phyloP scores from a whole-genome alignment of 2,888 invertebrate species.

The Nomada hirtipes region DNA sequence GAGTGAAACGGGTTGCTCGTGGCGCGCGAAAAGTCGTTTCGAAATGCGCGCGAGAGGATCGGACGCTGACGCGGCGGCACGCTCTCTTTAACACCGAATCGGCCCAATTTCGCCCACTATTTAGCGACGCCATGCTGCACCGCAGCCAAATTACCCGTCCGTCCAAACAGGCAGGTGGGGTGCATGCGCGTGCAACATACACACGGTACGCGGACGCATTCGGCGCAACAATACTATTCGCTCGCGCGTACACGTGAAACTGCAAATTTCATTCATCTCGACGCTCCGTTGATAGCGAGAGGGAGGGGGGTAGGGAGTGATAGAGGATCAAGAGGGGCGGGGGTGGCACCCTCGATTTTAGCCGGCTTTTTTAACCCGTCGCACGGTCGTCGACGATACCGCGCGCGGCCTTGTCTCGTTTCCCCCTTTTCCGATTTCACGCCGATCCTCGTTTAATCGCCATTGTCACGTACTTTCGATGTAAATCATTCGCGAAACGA shows the following conservation, averaged over 20 bases:
- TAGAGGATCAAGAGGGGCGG: not conserved
- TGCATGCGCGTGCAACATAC: slow-evolving; percentile 39
- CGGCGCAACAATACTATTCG: slow-evolving; percentile 55
- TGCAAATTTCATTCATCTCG: slow-evolving; percentile 73
- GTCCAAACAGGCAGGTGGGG: slow-evolving; percentile 50
- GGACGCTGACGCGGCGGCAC: slow-evolving; percentile 16
- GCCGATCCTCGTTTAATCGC: slow-evolving; percentile 56
- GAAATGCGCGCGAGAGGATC: not conserved
- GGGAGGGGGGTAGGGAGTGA: not conserved
- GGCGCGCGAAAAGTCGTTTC: no score
- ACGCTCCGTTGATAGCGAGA: not conserved
- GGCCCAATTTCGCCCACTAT: slow-evolving; percentile 78
- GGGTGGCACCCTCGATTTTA: slow-evolving; percentile 68
- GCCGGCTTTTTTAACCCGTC: slow-evolving; percentile 51
- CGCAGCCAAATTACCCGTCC: slow-evolving; percentile 76
- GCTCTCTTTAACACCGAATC: slow-evolving; percentile 78
- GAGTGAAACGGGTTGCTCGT: slow-evolving; percentile 40
- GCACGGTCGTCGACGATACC: not conserved
- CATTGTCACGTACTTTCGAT: slow-evolving; percentile 53
- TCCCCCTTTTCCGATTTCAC: slow-evolving; percentile 41
- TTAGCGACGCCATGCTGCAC: slow-evolving; percentile 77
- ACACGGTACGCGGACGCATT: slow-evolving; percentile 44
- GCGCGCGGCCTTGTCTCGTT: slow-evolving; percentile 9
- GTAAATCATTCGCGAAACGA: slow-evolving; percentile 59
- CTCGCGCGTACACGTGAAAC: slow-evolving; percentile 59